Evolutionary conservation across 2,113 vertebrate genomes (phyloP).

Genomic region (Conger conger): DNA sequence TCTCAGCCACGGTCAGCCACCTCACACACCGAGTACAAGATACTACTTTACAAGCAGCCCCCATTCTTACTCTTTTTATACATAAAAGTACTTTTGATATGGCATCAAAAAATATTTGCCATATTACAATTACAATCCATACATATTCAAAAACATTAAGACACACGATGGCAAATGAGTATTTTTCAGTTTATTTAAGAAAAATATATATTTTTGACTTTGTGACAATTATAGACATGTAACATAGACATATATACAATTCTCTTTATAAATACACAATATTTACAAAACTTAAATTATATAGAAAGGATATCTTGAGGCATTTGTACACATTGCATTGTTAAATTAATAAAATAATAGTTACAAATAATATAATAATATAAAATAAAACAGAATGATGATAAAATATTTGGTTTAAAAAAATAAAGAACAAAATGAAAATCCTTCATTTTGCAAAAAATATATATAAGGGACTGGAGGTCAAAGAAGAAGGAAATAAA

Average conservation of each 20-base stretch:
- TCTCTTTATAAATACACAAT: slow-evolving; percentile 73
- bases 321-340: slow-evolving; percentile 70
- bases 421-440: slow-evolving; percentile 26
- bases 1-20: background rate
- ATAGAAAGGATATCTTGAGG: slow-evolving; percentile 56
- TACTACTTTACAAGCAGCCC: background rate
- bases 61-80: background rate
- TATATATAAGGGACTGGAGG: slow-evolving; percentile 20
- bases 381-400: slow-evolving; percentile 39
- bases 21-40: background rate
- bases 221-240: slow-evolving; percentile 48
- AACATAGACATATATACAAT: slow-evolving; percentile 70
- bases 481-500: slow-evolving; percentile 24
- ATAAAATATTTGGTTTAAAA: slow-evolving; percentile 66
- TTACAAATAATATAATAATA: slow-evolving; percentile 42
- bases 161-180: slow-evolving; percentile 17
- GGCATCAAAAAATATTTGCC: background rate
- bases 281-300: slow-evolving; percentile 69
- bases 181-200: slow-evolving; percentile 73
- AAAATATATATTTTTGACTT: slow-evolving; percentile 69
- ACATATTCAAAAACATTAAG: background rate
- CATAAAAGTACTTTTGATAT: background rate
- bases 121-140: background rate
- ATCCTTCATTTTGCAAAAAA: slow-evolving; percentile 17
- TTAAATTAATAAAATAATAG: slow-evolving; percentile 63